Conservation (phyloP, 2,888 invertebrate species). For the Pterostichus niger region DNA sequence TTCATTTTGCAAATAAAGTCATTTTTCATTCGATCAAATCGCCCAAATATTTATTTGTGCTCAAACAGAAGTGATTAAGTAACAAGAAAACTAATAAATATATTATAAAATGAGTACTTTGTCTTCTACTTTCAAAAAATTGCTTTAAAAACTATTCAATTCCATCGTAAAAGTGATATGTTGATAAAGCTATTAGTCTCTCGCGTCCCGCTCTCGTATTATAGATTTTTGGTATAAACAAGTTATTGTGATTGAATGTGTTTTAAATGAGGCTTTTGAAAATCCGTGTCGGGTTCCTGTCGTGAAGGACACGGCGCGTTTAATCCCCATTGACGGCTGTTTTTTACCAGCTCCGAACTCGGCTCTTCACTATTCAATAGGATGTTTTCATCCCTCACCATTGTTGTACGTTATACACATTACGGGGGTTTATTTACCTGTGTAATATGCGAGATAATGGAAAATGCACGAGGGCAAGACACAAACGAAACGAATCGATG, state of each 20-base stretch:
- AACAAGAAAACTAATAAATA: no score
- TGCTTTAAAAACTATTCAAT: no score
- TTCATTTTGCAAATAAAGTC: no score
- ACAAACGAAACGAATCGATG: no score
- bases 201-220: neutral
- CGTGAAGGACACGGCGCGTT: constrained; percentile 35
- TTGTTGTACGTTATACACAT: neutral
- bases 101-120: no score
- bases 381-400: constrained; percentile 31
- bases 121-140: no score
- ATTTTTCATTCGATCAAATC: no score
- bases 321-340: constrained; percentile 44
- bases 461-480: no score
- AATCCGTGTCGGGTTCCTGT: constrained; percentile 37
- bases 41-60: no score
- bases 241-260: constrained; percentile 38
- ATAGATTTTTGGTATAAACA: constrained; percentile 29
- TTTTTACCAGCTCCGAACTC: constrained; percentile 44
- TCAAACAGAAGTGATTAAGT: no score
- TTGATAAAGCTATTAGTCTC: constrained; percentile 20
- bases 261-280: constrained; percentile 43
- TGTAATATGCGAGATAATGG: constrained; percentile 22
- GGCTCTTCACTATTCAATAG: constrained; percentile 35
- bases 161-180: no score
- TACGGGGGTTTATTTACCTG: constrained; percentile 39